A percentile compares a stretch with the other conserved stretches of the same genome.
Evolutionary conservation across 2,113 vertebrate species (phyloP).

Genomic region (Scortum barcoo): DNA sequence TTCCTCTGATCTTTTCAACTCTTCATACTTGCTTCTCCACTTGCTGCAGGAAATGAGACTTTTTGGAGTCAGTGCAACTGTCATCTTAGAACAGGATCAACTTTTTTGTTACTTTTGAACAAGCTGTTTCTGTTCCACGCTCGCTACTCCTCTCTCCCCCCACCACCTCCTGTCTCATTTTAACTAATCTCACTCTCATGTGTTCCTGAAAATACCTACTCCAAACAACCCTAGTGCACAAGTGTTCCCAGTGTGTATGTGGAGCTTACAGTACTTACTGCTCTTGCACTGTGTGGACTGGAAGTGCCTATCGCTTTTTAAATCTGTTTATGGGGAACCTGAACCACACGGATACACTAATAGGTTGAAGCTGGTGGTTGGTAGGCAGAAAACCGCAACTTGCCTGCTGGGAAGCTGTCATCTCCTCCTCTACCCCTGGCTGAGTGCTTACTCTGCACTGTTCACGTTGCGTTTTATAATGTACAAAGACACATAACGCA

Average conservation of each 20-base stretch:
- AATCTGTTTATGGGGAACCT: conserved; percentile 51
- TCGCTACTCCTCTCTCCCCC: not conserved
- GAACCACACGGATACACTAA: conserved; percentile 39
- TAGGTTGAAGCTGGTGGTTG: conserved; percentile 33
- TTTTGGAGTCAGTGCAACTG: conserved; percentile 40
- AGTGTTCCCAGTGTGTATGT: not conserved
- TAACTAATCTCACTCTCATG: conserved; percentile 48
- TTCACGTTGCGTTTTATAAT: conserved; percentile 37
- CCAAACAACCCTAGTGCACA: conserved; percentile 31
- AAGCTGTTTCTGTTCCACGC: conserved; percentile 21
- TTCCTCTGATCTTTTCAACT: conserved; percentile 42
- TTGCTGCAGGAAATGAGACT: conserved; percentile 24
- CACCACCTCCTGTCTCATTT: too few species aligned
- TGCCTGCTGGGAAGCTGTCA: conserved; percentile 52
- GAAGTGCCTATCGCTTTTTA: conserved; percentile 36
- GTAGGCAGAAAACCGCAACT: conserved; percentile 48
- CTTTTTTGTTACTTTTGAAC: conserved; percentile 34
- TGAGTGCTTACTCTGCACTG: conserved; percentile 55
- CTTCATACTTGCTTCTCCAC: conserved; percentile 10
- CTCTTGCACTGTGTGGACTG: conserved; percentile 11
- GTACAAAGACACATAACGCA: conserved; percentile 35
- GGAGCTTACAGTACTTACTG: conserved; percentile 13
- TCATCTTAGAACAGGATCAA: conserved; percentile 42
- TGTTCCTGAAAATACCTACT: conserved; percentile 34
- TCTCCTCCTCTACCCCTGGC: conserved; percentile 31